Evolutionary conservation across 1,140 invertebrate genomes (phyloP).

Genomic region (Eupeodes corollae): DNA sequence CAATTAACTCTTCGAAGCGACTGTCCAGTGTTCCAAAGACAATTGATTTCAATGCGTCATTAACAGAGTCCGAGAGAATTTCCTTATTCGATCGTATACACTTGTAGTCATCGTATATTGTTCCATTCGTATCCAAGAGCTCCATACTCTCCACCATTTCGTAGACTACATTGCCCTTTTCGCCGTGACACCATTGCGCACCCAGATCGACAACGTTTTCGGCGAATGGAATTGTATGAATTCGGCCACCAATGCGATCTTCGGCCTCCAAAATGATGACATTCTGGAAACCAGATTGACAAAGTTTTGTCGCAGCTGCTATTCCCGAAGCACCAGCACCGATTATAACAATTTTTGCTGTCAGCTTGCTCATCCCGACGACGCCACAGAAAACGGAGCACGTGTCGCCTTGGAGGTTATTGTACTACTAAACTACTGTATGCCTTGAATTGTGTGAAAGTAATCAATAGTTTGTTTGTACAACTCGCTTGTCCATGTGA

Average conservation of each 20-base stretch:
- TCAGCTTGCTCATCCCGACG: conserved; percentile 8
- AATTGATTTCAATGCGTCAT: conserved; percentile 18
- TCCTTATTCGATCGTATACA: conserved; percentile 35
- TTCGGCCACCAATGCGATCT: conserved; percentile 56
- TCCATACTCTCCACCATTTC: conserved; percentile 47
- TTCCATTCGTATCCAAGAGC: conserved; percentile 36
- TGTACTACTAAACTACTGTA: too few relatives aligned
- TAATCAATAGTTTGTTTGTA: too few relatives aligned
- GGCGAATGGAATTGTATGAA: conserved; percentile 48
- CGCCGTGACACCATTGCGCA: conserved; percentile 68
- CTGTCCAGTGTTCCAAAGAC: conserved; percentile 20
- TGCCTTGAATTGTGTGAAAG: too few relatives aligned
- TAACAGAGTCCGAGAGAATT: conserved; percentile 22
- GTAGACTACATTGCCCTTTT: conserved; percentile 57
- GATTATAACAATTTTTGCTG: conserved; percentile 40
- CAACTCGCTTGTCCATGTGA: too few relatives aligned
- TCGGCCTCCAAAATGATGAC: conserved; percentile 53
- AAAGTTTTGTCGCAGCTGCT: conserved; percentile 43
- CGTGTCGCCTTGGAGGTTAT: too few relatives aligned
- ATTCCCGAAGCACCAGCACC: conserved; percentile 49
- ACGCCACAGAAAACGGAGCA: too few relatives aligned
- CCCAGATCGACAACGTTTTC: conserved; percentile 62
- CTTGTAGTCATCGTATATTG: conserved; percentile 20
- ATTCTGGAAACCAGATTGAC: conserved; percentile 43
- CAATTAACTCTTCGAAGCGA: conserved; percentile 18